phyloP scores from a whole-genome alignment of 1,140 invertebrate species.

The Diachasmimorpha longicaudata region DNA sequence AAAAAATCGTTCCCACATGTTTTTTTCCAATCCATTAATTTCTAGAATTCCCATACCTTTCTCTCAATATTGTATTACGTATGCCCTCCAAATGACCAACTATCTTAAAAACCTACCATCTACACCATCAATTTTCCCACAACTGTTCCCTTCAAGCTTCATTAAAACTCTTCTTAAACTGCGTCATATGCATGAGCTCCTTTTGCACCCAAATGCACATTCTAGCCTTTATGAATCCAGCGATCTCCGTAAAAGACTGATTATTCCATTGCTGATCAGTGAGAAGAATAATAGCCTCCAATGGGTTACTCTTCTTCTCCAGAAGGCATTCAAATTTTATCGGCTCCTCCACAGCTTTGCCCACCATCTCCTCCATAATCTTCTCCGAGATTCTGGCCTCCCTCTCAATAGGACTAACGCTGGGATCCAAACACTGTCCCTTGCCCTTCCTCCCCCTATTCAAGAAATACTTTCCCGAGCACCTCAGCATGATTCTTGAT shows the following conservation, averaged over 20 bases:
- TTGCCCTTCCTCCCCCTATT: neutral
- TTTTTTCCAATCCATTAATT: too few relatives aligned
- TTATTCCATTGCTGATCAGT: neutral
- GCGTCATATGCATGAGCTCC: neutral
- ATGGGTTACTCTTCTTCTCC: neutral
- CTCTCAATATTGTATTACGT: too few relatives aligned
- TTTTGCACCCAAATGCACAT: neutral
- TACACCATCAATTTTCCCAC: too few relatives aligned
- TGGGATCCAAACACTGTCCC: neutral
- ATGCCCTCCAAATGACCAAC: too few relatives aligned
- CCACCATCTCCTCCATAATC: neutral
- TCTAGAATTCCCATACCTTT: too few relatives aligned
- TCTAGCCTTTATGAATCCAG: neutral
- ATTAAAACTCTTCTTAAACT: neutral
- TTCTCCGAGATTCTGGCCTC: neutral
- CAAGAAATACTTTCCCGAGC: neutral
- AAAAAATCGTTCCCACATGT: too few relatives aligned
- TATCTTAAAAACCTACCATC: too few relatives aligned
- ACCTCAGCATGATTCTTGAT: neutral
- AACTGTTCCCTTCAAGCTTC: too few relatives aligned
- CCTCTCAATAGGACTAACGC: neutral
- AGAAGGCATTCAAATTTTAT: neutral
- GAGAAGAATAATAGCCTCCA: neutral
- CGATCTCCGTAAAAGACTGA: neutral
- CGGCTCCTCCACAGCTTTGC: neutral